phyloP scores from a whole-genome alignment of 2,888 invertebrate species.

The Coenonympha glycerion region DNA sequence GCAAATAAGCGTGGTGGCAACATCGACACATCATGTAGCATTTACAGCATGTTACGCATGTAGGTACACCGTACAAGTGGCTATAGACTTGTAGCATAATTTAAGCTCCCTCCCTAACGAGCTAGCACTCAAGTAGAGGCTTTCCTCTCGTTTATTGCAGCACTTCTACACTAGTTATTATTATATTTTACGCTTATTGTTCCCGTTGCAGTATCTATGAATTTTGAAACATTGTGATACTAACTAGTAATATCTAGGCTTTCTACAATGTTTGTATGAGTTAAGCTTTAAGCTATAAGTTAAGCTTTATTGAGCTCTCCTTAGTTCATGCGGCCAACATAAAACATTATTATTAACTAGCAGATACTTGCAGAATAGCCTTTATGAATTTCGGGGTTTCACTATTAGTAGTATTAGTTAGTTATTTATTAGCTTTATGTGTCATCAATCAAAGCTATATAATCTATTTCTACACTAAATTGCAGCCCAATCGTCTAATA shows the following conservation, averaged over 20 bases:
- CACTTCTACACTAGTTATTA: slow-evolving; percentile 54
- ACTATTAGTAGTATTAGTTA: no score
- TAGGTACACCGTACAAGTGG: slow-evolving; percentile 41
- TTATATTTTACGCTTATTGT: slow-evolving; percentile 60
- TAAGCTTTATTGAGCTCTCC: no score
- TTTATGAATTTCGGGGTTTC: no score
- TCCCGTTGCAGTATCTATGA: slow-evolving; percentile 35
- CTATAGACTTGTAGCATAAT: slow-evolving; percentile 53
- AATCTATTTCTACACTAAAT: no score
- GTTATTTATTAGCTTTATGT: no score
- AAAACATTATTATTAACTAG: no score
- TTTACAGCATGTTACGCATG: slow-evolving; percentile 52
- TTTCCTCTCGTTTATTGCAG: slow-evolving; percentile 45
- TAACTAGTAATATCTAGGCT: background rate
- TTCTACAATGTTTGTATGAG: no score
- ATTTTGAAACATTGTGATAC: background rate
- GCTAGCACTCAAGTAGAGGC: slow-evolving; percentile 57
- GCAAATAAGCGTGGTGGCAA: slow-evolving; percentile 9
- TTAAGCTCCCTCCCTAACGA: slow-evolving; percentile 67
- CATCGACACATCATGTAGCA: slow-evolving; percentile 21
- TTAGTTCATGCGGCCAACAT: no score
- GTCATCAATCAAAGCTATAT: no score
- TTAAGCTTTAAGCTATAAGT: no score
- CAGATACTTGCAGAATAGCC: no score
- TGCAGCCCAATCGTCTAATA: no score